Conservation (phyloP, 30 jellyfish, hydroid and myxozoan genomes). For the Cassiopea andromeda region DNA sequence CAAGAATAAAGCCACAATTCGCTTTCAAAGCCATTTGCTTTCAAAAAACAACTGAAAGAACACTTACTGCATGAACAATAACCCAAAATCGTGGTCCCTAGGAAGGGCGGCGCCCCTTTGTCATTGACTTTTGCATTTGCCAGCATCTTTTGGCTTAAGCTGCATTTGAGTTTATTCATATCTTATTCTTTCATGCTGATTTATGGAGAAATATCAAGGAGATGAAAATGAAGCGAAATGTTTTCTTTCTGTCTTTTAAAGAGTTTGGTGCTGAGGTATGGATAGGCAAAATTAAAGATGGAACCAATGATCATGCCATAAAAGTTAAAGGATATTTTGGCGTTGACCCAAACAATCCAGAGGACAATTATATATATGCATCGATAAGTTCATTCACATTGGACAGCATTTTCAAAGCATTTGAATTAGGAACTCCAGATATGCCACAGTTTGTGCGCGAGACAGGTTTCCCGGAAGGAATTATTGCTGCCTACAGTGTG, state of each 20-base stretch:
- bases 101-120: too few species aligned
- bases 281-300: conserved; percentile 68
- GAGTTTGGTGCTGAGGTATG: conserved; percentile 84
- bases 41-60: too few species aligned
- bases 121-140: too few species aligned
- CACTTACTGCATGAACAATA: too few species aligned
- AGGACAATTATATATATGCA: conserved; percentile 67
- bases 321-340: conserved; percentile 76
- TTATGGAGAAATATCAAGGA: background rate
- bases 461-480: conserved; percentile 66
- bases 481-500: conserved; percentile 36
- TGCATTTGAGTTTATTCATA: too few species aligned
- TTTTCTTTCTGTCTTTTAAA: background rate
- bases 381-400: conserved; percentile 53
- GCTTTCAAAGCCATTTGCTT: too few species aligned
- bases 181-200: too few species aligned
- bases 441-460: conserved; percentile 46
- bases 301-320: conserved; percentile 56
- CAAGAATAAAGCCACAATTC: too few species aligned
- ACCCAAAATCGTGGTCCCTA: too few species aligned
- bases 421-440: conserved; percentile 53
- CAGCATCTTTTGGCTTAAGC: too few species aligned
- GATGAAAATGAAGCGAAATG: background rate
- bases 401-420: conserved; percentile 46
- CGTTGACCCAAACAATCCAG: conserved; percentile 50